Evolutionary conservation across 2,888 invertebrate species (phyloP).

Genomic region (Byasa hedistus): DNA sequence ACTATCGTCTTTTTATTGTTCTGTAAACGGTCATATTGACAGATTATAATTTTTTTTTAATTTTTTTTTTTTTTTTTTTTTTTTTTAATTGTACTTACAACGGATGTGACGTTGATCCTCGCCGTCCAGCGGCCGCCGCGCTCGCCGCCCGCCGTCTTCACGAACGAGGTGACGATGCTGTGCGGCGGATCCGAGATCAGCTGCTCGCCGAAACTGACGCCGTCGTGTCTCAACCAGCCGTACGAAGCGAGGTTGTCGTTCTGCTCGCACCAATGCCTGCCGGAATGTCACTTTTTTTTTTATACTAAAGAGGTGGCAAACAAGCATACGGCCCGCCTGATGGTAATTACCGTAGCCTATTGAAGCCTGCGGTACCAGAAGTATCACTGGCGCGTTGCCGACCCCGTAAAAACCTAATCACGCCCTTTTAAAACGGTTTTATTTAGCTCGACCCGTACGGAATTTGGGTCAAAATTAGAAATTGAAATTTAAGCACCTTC

Average conservation of each 20-base stretch:
- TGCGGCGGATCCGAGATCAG: slow-evolving; percentile 90
- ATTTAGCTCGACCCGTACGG: too few species aligned
- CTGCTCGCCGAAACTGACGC: slow-evolving; percentile 94
- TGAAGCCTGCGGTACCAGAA: too few species aligned
- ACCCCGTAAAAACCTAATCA: too few species aligned
- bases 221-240: slow-evolving; percentile 97
- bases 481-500: too few species aligned
- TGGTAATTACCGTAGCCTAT: too few species aligned
- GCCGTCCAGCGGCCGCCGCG: slow-evolving; percentile 97
- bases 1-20: slow-evolving; percentile 62
- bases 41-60: too few species aligned
- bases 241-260: slow-evolving; percentile 89
- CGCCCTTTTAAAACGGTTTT: too few species aligned
- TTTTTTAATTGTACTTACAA: slow-evolving; percentile 39
- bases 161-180: slow-evolving; percentile 89
- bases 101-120: slow-evolving; percentile 80
- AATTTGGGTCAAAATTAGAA: too few species aligned
- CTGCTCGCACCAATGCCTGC: slow-evolving; percentile 95
- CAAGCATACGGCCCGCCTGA: too few species aligned
- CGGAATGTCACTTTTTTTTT: slow-evolving; percentile 29
- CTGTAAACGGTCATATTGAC: slow-evolving; percentile 31
- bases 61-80: too few species aligned
- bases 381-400: too few species aligned
- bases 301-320: too few species aligned
- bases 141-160: slow-evolving; percentile 89